Evolutionary conservation across 2,113 vertebrate species (phyloP).

Genomic region (Marmota flaviventris): DNA sequence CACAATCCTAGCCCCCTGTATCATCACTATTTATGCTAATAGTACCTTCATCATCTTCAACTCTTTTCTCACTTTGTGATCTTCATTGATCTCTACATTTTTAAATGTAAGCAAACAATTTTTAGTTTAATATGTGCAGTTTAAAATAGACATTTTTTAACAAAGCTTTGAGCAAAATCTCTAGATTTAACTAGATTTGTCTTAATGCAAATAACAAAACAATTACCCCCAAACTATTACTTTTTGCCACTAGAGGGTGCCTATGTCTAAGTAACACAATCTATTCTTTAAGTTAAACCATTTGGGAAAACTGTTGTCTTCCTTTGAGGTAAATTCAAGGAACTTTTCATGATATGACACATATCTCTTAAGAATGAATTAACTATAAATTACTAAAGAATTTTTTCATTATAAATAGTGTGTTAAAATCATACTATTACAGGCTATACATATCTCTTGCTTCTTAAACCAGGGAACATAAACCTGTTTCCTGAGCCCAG

Average conservation of each 20-base stretch:
- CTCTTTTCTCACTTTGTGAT: constrained; percentile 13
- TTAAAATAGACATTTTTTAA: constrained; percentile 10
- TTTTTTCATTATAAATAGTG: constrained; percentile 24
- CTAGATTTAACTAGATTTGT: background rate
- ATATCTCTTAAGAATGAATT: constrained; percentile 12
- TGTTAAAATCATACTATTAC: constrained; percentile 54
- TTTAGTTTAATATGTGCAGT: constrained; percentile 15
- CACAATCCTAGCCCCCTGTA: background rate
- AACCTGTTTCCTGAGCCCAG: background rate
- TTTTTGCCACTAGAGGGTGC: constrained; percentile 57
- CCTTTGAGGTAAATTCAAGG: constrained; percentile 58
- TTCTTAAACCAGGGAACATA: background rate
- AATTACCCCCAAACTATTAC: constrained; percentile 28
- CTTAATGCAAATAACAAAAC: background rate
- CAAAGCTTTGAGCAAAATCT: constrained; percentile 14
- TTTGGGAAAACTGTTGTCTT: constrained; percentile 54
- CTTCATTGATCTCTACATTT: background rate
- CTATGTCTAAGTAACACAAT: constrained; percentile 50
- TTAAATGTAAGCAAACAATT: constrained; percentile 20
- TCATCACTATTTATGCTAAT: constrained; percentile 12
- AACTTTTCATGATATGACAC: constrained; percentile 40
- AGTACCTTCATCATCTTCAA: background rate
- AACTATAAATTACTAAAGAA: background rate
- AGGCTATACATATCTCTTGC: background rate
- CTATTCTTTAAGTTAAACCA: constrained; percentile 53